Evolutionary conservation across 2,797 vertebrate genomes (phyloP), one percentile per base, ranked within the genome.

Genomic region (Crypturellus tataupa): DNA sequence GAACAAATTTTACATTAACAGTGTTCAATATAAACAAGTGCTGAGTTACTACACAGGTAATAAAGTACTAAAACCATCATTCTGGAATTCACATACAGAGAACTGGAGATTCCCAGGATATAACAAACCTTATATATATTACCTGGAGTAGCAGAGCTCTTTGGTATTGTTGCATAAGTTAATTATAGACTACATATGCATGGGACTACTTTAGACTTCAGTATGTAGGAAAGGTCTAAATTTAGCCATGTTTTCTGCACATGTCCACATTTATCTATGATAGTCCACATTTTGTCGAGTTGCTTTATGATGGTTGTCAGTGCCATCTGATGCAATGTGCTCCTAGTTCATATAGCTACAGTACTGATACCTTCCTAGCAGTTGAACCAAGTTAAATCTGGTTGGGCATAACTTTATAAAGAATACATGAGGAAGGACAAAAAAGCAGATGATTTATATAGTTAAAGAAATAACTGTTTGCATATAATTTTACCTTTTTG

Each of bases 211-310:
- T 65, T n/a, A 85, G 29, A 59, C 12, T 91, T 68, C 40, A 71
- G 29, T 5, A 56, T 12, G 71, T 3, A 69, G 10, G 5, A 3
- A 58, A 81, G 6, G 25, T 39, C 42, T 65, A 56, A 86, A 86
- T 6, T 25, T 23, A n/a, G 6, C 37, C 29, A 10, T 4, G 12
- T 33, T 60, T 79, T 46, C 56, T 80, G 68, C 31, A 56, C 24
- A 17, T 1, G 3, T n/a, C 16, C 59, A 73, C 27, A n/a, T n/a
- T n/a, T n/a, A n/a, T n/a, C n/a, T n/a, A 31, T 23, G 0, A 0
- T 29, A 15, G 6, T 24, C 0, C 1, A 7, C 4, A 37, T 47
- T 67, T 29, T 37, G 51, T 21, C 27, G 44, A 33, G n/a, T 86
- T 8, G 10, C 49, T 37, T 24, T 55, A 0, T 1, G 12, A 44